phyloP scores from a whole-genome alignment of 2,113 vertebrate species.

The Hippocampus barbouri region DNA sequence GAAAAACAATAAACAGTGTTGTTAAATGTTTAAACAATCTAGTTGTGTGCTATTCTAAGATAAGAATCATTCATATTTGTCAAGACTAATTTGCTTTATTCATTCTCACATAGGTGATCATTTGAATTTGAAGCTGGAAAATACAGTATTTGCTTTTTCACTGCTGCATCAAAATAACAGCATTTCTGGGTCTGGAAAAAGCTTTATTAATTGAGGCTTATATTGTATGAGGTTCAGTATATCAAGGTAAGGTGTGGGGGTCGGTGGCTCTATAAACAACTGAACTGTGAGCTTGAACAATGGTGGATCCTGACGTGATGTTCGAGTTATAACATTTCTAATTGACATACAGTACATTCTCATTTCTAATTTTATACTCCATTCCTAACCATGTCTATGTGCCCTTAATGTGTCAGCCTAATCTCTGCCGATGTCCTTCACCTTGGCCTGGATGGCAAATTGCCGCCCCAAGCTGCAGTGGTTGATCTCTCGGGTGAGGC shows the following conservation, averaged over 20 bases:
- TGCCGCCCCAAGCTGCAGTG: conserved; percentile 34
- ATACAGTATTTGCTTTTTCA: neutral
- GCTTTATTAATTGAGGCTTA: neutral
- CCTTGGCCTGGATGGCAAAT: conserved; percentile 4
- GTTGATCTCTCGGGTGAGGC: conserved; percentile 46
- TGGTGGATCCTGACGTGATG: no score
- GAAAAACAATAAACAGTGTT: neutral
- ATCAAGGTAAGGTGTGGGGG: no score
- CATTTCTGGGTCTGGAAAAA: neutral
- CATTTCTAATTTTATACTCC: no score
- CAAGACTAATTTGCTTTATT: neutral
- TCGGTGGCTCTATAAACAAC: neutral
- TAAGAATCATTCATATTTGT: neutral
- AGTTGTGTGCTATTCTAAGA: no score
- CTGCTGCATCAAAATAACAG: neutral
- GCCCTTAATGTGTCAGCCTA: neutral
- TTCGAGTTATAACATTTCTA: no score
- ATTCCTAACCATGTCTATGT: no score
- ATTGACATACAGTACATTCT: no score
- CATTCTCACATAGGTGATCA: neutral
- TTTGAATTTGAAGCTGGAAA: neutral
- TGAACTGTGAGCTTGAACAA: neutral
- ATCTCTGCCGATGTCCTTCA: conserved; percentile 16
- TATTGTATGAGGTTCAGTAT: neutral
- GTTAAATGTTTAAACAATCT: neutral